Conservation (phyloP, 2,888 invertebrate genomes). For the Leucania comma region DNA sequence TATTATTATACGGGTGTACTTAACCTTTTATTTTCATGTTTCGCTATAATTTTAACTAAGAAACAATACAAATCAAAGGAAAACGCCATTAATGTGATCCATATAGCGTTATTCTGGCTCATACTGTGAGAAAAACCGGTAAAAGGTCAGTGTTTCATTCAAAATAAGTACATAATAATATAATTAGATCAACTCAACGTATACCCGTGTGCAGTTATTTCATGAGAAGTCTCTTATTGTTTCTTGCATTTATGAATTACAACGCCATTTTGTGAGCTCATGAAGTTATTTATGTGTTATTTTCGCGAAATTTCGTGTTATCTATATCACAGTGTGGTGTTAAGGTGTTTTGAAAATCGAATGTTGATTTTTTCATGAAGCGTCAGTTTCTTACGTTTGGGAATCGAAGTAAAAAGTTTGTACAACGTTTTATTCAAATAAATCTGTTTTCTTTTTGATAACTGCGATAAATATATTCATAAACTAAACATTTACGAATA, state of each 20-base stretch:
- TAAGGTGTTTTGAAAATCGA: slow-evolving; percentile 52
- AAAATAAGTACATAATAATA: slow-evolving; percentile 76
- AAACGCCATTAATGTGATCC: slow-evolving; percentile 71
- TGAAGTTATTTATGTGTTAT: slow-evolving; percentile 63
- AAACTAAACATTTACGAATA: neutral
- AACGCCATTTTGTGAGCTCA: slow-evolving; percentile 84
- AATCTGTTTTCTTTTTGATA: neutral
- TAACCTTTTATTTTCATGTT: slow-evolving; percentile 85
- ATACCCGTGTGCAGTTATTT: slow-evolving; percentile 87
- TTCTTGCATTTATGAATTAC: slow-evolving; percentile 79
- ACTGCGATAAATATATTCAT: neutral
- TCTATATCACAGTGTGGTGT: slow-evolving; percentile 37
- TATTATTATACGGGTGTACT: slow-evolving; percentile 84
- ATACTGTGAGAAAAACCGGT: slow-evolving; percentile 63
- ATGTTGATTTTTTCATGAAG: slow-evolving; percentile 58
- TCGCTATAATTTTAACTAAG: slow-evolving; percentile 80
- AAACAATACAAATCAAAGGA: slow-evolving; percentile 74
- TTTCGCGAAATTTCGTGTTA: slow-evolving; percentile 48
- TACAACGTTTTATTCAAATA: slow-evolving; percentile 25
- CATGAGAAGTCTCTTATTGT: slow-evolving; percentile 84
- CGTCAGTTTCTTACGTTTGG: slow-evolving; percentile 50
- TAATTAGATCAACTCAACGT: slow-evolving; percentile 83
- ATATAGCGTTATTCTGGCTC: slow-evolving; percentile 60
- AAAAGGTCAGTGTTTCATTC: slow-evolving; percentile 84
- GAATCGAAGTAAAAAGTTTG: slow-evolving; percentile 49